Evolutionary conservation across 2,113 vertebrate genomes (phyloP).

Genomic region (Bungarus multicinctus): DNA sequence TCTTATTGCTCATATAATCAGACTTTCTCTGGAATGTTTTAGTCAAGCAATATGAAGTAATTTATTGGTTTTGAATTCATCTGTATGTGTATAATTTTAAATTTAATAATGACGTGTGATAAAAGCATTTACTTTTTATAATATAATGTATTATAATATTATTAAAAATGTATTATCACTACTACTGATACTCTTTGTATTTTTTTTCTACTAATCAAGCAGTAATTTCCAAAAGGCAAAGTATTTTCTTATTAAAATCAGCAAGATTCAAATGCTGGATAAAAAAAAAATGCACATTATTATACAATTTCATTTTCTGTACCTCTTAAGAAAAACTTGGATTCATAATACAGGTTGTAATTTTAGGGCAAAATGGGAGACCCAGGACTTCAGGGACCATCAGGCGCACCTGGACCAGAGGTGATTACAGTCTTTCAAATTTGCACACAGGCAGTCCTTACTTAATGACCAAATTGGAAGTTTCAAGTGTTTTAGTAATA

Average conservation of each 20-base stretch:
- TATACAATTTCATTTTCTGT: not conserved
- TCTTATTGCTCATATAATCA: not conserved
- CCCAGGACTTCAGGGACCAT: conserved; percentile 76
- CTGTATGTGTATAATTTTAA: not conserved
- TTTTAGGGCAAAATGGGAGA: conserved; percentile 89
- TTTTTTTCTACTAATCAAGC: not conserved
- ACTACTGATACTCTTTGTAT: not conserved
- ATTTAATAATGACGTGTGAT: not conserved
- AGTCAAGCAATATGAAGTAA: not conserved
- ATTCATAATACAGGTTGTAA: conserved; percentile 33
- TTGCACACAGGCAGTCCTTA: not conserved
- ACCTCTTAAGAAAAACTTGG: conserved; percentile 17
- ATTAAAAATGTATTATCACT: not conserved
- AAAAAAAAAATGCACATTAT: not conserved
- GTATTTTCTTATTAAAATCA: not conserved
- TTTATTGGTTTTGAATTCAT: not conserved
- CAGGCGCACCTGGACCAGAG: conserved; percentile 91
- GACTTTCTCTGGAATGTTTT: not conserved
- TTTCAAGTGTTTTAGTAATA: not conserved
- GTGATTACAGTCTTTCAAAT: conserved; percentile 62
- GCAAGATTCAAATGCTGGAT: not conserved
- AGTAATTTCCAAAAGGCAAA: not conserved
- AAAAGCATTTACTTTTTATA: not conserved
- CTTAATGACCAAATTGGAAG: not conserved
- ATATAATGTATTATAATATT: not conserved